Evolutionary conservation across 2,797 vertebrate genomes (phyloP).

Genomic region (Coccyzus lansbergi): DNA sequence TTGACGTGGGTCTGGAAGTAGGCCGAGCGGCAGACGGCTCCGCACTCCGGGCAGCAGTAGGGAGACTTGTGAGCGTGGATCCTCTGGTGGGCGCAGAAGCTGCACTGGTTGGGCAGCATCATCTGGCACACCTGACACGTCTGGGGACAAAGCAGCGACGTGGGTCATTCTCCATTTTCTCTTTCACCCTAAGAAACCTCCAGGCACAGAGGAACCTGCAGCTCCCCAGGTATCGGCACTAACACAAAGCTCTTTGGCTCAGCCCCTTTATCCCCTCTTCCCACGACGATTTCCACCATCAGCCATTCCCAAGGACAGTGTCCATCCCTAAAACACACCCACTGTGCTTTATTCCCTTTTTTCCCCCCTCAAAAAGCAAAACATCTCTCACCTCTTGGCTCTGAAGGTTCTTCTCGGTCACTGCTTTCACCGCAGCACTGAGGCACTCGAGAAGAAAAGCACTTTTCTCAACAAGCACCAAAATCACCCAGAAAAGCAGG

Average conservation of each 20-base stretch:
- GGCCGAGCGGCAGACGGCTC: slow-evolving; percentile 87
- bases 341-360: not conserved
- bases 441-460: not conserved
- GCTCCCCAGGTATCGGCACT: not conserved
- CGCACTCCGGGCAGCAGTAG: slow-evolving; percentile 95
- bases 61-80: slow-evolving; percentile 94
- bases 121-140: slow-evolving; percentile 92
- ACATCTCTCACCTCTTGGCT: not conserved
- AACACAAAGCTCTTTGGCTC: not conserved
- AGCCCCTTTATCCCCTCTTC: not conserved
- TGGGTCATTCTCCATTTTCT: not conserved
- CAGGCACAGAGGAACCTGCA: not conserved
- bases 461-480: not conserved
- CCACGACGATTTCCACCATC: not conserved
- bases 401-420: not conserved
- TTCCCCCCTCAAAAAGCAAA: not conserved
- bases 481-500: not conserved
- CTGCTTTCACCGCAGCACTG: not conserved
- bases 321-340: not conserved
- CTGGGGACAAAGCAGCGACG: slow-evolving; percentile 71
- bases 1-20: slow-evolving; percentile 96
- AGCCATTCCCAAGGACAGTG: not conserved
- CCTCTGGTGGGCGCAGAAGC: slow-evolving; percentile 91
- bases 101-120: slow-evolving; percentile 96
- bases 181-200: not conserved